Conservation (phyloP, 2,113 vertebrate species). For the Xiphophorus maculatus region DNA sequence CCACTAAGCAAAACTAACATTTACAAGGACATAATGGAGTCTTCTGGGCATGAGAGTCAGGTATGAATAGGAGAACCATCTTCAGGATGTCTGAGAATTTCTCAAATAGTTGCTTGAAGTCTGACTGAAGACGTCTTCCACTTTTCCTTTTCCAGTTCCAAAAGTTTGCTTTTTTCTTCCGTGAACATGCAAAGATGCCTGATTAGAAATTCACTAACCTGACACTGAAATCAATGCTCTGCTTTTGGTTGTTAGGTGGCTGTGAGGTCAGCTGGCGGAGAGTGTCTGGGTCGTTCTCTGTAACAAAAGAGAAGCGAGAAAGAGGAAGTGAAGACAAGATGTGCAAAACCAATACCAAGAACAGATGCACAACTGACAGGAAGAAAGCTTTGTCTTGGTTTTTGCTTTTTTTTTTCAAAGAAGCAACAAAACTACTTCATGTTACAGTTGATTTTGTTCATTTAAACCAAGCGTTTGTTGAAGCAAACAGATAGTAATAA, state of each 20-base stretch:
- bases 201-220: neutral
- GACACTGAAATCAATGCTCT: neutral
- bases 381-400: neutral
- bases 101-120: constrained; percentile 40
- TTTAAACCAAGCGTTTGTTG: neutral
- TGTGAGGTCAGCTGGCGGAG: constrained; percentile 25
- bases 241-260: constrained; percentile 1
- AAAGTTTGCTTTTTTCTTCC: neutral
- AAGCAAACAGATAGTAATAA: neutral
- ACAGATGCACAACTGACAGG: constrained; percentile 10
- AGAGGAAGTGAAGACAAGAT: constrained; percentile 55
- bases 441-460: neutral
- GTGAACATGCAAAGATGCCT: constrained; percentile 4
- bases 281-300: constrained; percentile 31
- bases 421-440: neutral
- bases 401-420: neutral
- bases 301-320: constrained; percentile 38
- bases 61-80: neutral
- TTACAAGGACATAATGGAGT: constrained; percentile 5
- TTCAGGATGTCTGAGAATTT: constrained; percentile 12
- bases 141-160: constrained; percentile 9
- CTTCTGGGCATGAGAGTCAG: neutral
- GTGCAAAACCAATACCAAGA: neutral
- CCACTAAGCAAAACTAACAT: constrained; percentile 8
- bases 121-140: constrained; percentile 40